A percentile compares a stretch with the other conserved stretches of the same genome.
Evolutionary conservation across 1,140 invertebrate species (phyloP).

Genomic region (Wasmannia auropunctata): DNA sequence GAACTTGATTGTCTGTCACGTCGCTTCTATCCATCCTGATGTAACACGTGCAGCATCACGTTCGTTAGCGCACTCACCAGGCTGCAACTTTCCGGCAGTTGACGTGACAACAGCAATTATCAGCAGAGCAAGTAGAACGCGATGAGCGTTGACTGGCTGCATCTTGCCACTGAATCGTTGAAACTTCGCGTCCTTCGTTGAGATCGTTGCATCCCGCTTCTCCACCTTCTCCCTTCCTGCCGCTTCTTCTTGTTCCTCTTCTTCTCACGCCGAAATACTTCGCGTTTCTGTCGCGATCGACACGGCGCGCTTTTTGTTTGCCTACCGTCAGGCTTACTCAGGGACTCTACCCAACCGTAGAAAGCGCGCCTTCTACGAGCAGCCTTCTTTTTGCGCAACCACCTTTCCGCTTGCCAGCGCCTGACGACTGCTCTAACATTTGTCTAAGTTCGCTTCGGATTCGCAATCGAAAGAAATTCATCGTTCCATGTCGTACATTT

Average conservation of each 20-base stretch:
- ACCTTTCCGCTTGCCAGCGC: constrained; percentile 31
- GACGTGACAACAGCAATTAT: not conserved
- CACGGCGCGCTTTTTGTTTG: constrained; percentile 20
- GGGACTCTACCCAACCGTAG: not conserved
- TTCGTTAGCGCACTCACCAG: constrained; percentile 19
- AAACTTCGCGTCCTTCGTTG: not conserved
- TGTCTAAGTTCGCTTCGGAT: not conserved
- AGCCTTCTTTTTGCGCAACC: constrained; percentile 41
- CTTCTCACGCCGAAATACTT: not conserved
- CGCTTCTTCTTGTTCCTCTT: not conserved
- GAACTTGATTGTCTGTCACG: not conserved
- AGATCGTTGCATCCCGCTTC: constrained; percentile 23
- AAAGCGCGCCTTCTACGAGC: not conserved
- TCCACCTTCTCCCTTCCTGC: not conserved
- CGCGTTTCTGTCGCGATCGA: constrained; percentile 29
- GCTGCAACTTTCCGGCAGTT: constrained; percentile 8
- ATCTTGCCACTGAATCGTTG: constrained; percentile 40
- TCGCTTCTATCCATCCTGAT: not conserved
- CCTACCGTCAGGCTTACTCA: not conserved
- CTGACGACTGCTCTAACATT: constrained; percentile 16
- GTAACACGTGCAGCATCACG: not conserved
- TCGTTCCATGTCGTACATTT: not conserved
- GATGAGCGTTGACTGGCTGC: constrained; percentile 3
- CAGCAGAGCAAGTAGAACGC: constrained; percentile 5
- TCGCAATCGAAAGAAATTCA: not conserved